These are phyloP conservation scores for Choristoneura fumiferana DNA, from an alignment of 1,140 invertebrate genomes.

Conservation along the genomic window DNA sequence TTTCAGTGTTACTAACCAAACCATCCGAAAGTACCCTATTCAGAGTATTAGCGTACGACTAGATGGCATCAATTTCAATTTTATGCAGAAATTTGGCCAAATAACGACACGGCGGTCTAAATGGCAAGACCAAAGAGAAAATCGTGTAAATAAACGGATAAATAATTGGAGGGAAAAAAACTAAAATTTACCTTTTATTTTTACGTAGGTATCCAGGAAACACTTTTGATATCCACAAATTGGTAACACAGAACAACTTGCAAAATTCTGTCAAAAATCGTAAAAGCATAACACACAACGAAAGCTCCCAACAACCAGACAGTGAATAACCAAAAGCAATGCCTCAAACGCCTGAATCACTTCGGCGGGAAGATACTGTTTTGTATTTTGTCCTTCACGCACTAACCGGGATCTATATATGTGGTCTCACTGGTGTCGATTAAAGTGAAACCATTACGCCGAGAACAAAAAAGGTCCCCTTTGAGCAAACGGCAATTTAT, in stretches of 20 bases:
- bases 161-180: too few relatives aligned
- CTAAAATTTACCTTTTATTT: not conserved
- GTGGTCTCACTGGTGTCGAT: conserved; percentile 51
- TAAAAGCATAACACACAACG: conserved; percentile 23
- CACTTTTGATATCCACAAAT: not conserved
- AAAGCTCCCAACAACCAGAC: conserved; percentile 63
- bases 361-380: conserved; percentile 68
- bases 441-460: conserved; percentile 72
- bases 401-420: conserved; percentile 24
- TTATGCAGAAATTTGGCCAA: not conserved
- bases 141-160: too few relatives aligned
- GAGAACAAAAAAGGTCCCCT: conserved; percentile 78
- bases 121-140: too few relatives aligned
- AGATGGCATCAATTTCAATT: not conserved
- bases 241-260: conserved; percentile 14
- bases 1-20: not conserved
- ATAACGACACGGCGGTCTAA: too few relatives aligned
- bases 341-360: conserved; percentile 60
- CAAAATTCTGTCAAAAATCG: conserved; percentile 34
- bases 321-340: conserved; percentile 53
- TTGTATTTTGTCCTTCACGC: conserved; percentile 38
- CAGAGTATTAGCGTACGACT: not conserved
- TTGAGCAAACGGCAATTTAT: conserved; percentile 77
- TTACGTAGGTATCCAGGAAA: not conserved
- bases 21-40: not conserved